Conservation (phyloP, 2,797 vertebrate species). For the Linurgus olivaceus region DNA sequence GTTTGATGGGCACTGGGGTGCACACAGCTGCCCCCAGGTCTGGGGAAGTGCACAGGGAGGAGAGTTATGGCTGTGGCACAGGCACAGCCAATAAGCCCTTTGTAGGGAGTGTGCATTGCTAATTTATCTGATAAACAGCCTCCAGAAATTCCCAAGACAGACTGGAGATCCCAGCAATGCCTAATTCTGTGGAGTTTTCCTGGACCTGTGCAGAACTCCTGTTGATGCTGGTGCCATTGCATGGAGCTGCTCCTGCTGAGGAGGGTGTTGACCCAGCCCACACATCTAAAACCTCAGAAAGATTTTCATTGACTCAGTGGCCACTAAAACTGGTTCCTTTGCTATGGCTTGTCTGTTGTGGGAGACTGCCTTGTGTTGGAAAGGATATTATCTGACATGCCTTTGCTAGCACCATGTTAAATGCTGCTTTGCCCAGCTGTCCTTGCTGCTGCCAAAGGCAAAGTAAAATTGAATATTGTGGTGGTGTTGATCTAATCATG, state of each 20-base stretch:
- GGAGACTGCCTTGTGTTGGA: background rate
- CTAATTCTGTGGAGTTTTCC: background rate
- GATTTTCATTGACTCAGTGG: background rate
- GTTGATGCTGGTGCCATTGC: background rate
- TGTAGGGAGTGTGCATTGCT: background rate
- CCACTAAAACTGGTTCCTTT: slow-evolving; percentile 25
- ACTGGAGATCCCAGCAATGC: background rate
- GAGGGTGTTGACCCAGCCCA: background rate
- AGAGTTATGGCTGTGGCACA: accelerated
- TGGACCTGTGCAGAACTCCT: background rate
- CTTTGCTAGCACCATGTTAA: slow-evolving; percentile 28
- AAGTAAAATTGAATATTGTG: slow-evolving; percentile 19
- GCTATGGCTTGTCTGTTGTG: slow-evolving; percentile 37
- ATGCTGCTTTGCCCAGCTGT: slow-evolving; percentile 35
- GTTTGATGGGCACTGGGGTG: background rate
- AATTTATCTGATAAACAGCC: background rate
- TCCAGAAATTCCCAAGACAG: background rate
- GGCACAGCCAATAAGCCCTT: background rate
- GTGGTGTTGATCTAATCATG: slow-evolving; percentile 45
- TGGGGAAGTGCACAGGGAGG: background rate
- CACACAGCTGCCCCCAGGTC: no score
- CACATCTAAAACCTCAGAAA: background rate
- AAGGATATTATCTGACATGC: background rate
- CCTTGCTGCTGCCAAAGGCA: slow-evolving; percentile 50
- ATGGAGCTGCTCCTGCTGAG: background rate